Evolutionary conservation across 2,888 invertebrate species (phyloP).

Genomic region (Lacanobia wlatinum): DNA sequence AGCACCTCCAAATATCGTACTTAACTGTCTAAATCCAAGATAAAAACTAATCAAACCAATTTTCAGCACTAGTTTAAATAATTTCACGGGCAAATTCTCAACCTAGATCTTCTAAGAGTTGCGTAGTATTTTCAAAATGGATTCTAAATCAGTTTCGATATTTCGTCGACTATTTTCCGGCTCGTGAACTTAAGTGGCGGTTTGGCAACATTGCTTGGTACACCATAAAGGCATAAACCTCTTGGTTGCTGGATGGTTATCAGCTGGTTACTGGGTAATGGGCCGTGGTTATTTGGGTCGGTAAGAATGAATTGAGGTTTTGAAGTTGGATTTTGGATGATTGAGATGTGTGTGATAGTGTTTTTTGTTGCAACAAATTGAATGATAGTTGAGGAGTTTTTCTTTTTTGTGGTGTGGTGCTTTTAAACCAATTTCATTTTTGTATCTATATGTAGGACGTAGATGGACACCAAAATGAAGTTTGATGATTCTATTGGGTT

Average conservation of each 20-base stretch:
- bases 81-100: constrained; percentile 61
- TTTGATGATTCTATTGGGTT: not conserved
- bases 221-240: constrained; percentile 64
- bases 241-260: constrained; percentile 63
- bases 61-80: constrained; percentile 33
- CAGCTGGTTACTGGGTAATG: constrained; percentile 60
- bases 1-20: too few species aligned
- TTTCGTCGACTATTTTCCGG: constrained; percentile 73
- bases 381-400: too few species aligned
- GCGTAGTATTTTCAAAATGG: constrained; percentile 67
- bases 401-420: too few species aligned
- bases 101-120: constrained; percentile 55
- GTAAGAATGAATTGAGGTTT: constrained; percentile 49
- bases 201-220: constrained; percentile 61
- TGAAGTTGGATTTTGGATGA: not conserved
- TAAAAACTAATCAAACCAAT: constrained; percentile 24
- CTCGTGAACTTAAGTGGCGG: constrained; percentile 64
- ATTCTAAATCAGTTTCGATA: constrained; percentile 69
- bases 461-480: not conserved
- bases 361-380: not conserved
- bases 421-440: too few species aligned
- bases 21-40: constrained; percentile 1
- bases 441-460: too few species aligned
- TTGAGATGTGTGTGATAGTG: constrained; percentile 16
- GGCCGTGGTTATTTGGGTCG: constrained; percentile 58